Evolutionary conservation across 2,113 vertebrate genomes (phyloP).

Genomic region (Taxidea taxus): DNA sequence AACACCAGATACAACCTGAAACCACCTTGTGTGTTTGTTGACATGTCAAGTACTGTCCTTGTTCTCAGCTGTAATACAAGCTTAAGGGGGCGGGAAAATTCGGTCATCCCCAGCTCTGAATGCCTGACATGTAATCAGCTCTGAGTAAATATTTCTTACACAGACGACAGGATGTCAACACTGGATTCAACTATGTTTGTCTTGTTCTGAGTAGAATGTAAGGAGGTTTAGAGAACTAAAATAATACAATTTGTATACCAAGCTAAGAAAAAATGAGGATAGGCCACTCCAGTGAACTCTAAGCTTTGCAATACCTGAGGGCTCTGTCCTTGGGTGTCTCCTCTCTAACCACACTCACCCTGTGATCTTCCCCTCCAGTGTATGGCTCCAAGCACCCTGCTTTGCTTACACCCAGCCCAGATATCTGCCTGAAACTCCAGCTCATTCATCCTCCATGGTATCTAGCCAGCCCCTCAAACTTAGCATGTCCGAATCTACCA

Average conservation of each 20-base stretch:
- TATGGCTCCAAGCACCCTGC: too few species aligned
- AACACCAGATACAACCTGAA: neutral
- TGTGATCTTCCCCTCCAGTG: rapidly evolving
- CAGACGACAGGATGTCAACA: neutral
- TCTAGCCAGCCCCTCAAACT: neutral
- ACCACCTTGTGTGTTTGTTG: neutral
- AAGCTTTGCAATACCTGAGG: neutral
- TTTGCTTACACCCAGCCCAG: neutral
- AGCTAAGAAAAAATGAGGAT: neutral
- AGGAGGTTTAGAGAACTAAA: neutral
- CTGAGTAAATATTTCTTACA: neutral
- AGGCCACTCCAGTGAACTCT: neutral
- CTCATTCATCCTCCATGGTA: neutral
- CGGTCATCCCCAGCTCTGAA: neutral
- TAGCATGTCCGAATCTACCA: neutral
- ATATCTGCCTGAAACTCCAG: neutral
- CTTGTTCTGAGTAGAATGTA: neutral
- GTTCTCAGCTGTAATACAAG: neutral
- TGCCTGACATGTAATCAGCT: neutral
- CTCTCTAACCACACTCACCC: neutral
- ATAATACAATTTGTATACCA: neutral
- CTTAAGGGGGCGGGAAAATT: neutral
- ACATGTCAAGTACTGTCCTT: neutral
- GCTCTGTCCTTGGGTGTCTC: neutral
- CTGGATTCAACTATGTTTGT: neutral